Percentiles rank a stretch among this genome's conserved stretches.
Evolutionary conservation across 2,888 invertebrate species (phyloP).

Genomic region (Nudaria mundana): DNA sequence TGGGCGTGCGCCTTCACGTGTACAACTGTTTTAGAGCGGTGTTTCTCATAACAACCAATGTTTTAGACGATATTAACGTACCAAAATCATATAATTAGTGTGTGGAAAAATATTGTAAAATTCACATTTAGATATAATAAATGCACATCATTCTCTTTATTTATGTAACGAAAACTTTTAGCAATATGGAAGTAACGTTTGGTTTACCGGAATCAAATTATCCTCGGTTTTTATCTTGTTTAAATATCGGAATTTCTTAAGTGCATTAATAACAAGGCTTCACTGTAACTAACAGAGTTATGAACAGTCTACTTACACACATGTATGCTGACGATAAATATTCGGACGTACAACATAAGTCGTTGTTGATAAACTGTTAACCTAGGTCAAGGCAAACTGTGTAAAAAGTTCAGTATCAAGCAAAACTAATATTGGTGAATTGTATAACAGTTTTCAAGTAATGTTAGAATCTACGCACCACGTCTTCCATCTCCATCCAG

Average conservation of each 20-base stretch:
- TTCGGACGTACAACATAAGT: slow-evolving; percentile 35
- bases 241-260: background rate
- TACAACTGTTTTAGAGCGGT: slow-evolving; percentile 15
- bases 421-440: slow-evolving; percentile 5
- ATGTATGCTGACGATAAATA: slow-evolving; percentile 41
- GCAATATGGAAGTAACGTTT: too few species aligned
- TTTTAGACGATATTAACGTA: background rate
- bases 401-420: slow-evolving; percentile 24
- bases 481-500: slow-evolving; percentile 77
- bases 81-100: background rate
- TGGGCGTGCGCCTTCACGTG: slow-evolving; percentile 35
- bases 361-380: slow-evolving; percentile 67
- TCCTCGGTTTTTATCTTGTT: background rate
- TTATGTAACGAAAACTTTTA: too few species aligned
- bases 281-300: background rate
- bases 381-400: slow-evolving; percentile 71
- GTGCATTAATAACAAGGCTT: background rate
- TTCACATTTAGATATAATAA: background rate
- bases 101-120: background rate
- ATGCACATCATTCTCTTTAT: background rate
- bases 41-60: background rate
- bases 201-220: too few species aligned
- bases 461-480: slow-evolving; percentile 60
- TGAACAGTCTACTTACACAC: slow-evolving; percentile 27
- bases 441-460: slow-evolving; percentile 13